Evolutionary conservation across 2,888 invertebrate genomes (phyloP), one percentile per base, ranked within the genome.

Genomic region (Empis stercorea): DNA sequence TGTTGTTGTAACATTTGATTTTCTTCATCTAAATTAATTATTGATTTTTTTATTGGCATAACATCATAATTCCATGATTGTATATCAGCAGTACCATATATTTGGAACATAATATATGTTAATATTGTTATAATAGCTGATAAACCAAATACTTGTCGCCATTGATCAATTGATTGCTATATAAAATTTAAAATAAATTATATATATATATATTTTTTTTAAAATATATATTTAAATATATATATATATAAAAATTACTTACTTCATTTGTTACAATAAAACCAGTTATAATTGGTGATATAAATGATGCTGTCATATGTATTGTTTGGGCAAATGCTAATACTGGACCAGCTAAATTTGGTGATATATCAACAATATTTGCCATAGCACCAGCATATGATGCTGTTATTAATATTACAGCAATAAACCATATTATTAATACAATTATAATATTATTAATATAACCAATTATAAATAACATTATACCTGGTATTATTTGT

Each of bases 381-480:
- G 83, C 82, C 79, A 84, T 83, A 4, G 82, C 82, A 34, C 82
- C 82, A 4, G 82, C 82, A 60, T 83, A 82, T 1, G 81, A 76
- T 11, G 82, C 81, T 16, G 82, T 82, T 56, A 83, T 80, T 49
- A 81, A 70, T 11, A 79, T 80, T 5, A 83, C 81, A 20, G 81
- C 80, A 48, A 77, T 63, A 61, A 80, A 82, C 81, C 81, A 83
- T 15, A 80, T 70, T 34, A 78, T 63, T 53, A 82, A 63, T 37
- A 79, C 76, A 44, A 75, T 57, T 20, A 66, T 60, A 45, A 79
- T 71, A 59, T 77, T 70, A 51, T 80, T 79, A 50, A 81, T 69
- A 58, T 79, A 81, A 39, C 79, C 79, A 57, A 82, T 78, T 27
- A 74, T 58, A 34, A 80, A 61, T 30, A 80, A 73, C 40, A 83